phyloP scores from a whole-genome alignment of 1,140 invertebrate genomes.

The Propsilocerus akamusi region DNA sequence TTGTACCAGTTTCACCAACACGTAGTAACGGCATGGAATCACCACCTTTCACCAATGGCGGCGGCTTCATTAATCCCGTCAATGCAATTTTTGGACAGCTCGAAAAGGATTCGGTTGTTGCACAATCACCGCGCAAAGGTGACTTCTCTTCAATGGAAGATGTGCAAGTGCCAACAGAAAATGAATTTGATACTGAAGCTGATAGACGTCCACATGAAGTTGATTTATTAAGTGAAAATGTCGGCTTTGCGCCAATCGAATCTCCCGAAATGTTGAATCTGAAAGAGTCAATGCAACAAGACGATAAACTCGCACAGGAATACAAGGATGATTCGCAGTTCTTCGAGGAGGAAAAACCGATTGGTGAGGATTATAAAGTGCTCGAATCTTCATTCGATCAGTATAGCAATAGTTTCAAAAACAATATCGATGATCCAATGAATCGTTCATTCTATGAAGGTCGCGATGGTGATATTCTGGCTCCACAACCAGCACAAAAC shows the following conservation, averaged over 20 bases:
- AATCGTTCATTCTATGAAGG: slow-evolving; percentile 1
- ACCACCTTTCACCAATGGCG: neutral
- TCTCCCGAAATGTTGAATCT: neutral
- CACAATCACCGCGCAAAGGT: neutral
- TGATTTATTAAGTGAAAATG: neutral
- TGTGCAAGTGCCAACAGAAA: neutral
- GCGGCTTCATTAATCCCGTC: neutral
- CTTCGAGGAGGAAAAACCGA: neutral
- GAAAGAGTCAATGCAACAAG: neutral
- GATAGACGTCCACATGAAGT: neutral
- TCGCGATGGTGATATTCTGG: neutral
- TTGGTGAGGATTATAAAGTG: neutral
- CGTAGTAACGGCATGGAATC: neutral
- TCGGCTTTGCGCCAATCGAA: neutral
- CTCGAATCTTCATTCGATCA: neutral
- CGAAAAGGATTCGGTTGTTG: neutral
- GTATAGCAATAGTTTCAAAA: neutral
- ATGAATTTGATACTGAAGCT: neutral
- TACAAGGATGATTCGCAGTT: neutral
- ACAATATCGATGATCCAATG: neutral
- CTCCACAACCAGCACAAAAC: neutral
- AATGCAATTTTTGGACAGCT: neutral
- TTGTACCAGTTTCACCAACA: neutral
- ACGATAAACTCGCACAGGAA: neutral
- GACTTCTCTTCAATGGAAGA: neutral